Evolutionary conservation across 1,140 invertebrate species (phyloP), one percentile per base, ranked within the genome.

Genomic region (Ganaspis sp.): DNA sequence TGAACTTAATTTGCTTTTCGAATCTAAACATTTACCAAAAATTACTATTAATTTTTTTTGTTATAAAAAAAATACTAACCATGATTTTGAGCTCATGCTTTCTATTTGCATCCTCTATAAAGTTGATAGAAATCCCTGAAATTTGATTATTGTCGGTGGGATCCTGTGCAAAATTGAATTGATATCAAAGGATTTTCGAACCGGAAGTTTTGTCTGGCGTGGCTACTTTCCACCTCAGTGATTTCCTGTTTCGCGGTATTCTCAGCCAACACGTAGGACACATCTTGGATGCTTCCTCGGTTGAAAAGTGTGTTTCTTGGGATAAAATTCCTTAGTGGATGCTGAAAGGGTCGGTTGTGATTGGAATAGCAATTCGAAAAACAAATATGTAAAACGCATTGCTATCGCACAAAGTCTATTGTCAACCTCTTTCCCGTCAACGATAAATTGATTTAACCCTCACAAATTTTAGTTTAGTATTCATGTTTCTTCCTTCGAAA

Each of bases 311-410:
- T 37, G 49, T 77, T 74, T 73, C 69, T 54, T 73, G 58, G 23
- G 29, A 72, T 76, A 37, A 76, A 74, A 64, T n/a, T 11, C 42
- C 23, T 75, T 76, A 26, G 53, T 73, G 73, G 73, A 23, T 70
- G 49, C 75, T 69, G 42, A 81, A 83, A 70, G 70, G 49, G 21
- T 54, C 69, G 64, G 42, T 70, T 70, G 81, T 73, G 81, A 78
- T 45, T 76, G 70, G 84, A 86, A 86, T 87, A 75, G 70, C 38
- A 80, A 84, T 86, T 85, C 73, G 29, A 49, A 38, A 19, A 64
- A 42, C 53, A 74, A 71, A 70, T 70, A 76, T n/a, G n/a, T n/a
- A 49, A 45, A 72, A 37, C 19, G 74, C n/a, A n/a, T n/a, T n/a
- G 54, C 74, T 64, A 64, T 64, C 23, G 23, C 23, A 64, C 58